Base-by-base conservation (phyloP, 1,140 invertebrate genomes). In the Zaprionus taronus region DNA sequence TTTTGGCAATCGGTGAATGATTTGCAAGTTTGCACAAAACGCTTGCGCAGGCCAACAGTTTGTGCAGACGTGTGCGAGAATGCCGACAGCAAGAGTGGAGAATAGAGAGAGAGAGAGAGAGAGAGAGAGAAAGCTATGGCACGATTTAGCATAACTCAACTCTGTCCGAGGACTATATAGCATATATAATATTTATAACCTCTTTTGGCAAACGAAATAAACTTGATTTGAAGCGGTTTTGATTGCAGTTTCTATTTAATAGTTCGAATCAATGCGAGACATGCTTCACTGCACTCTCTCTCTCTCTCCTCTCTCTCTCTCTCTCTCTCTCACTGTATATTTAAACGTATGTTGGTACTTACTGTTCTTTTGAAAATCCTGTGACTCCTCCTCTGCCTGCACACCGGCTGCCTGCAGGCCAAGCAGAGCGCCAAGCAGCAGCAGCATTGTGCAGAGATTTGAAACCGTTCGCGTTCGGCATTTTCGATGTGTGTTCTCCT, bases 311-410 rank as follows among this genome's bases (percentile, higher is more conserved):
- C 28, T 9, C 7, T 9, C 28, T 31, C 31, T 31, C 31, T 34
- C 31, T 11, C 31, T 3, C 31, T 34, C 31, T 34, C 31, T 11
- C 31, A 11, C 9, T 34, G 6, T 4, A 4, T 44, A 9, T 17
- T 2, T 41, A 24, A 5, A 3, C 3, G 26, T 55, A 14, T 4
- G 7, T 12, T 51, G 49, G 71, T 79, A 92, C 91, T 92, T 77
- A 92, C 91, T 92, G 84, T 92, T 92, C 76, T 91, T 92, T 80
- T 92, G 91, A 80, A 92, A 92, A 36, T 92, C 91, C 83, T 92
- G 91, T 53, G 91, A 91, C 51, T 92, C 91, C 72, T 89, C 84
- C 66, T 87, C 85, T 36, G 84, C 84, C 20, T 26, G 64, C 7
- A 72, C 76, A 28, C 72, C 63, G 60, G 60, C 56, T 60, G 71